Conservation (phyloP, 2,797 vertebrate genomes). For the Crocodylus rhombifer region DNA sequence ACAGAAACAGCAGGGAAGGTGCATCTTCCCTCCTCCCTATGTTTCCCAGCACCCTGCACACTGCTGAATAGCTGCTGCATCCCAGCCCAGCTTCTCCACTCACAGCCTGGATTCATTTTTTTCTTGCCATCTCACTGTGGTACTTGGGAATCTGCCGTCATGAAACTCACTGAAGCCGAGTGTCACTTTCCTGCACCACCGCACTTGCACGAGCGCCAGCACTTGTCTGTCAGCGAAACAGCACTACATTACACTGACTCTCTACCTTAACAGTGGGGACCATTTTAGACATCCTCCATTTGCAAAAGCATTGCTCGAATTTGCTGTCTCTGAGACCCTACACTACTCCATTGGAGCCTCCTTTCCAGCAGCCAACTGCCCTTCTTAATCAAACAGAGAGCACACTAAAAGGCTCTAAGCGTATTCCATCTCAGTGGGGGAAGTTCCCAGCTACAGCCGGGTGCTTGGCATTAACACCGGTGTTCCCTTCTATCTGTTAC, state of each 20-base stretch:
- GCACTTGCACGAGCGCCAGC: background rate
- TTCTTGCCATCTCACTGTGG: background rate
- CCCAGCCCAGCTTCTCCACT: background rate
- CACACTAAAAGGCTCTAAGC: background rate
- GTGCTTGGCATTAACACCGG: background rate
- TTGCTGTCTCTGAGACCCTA: no score
- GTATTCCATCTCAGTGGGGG: background rate
- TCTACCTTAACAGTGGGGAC: background rate
- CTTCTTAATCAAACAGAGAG: background rate
- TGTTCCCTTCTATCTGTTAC: background rate
- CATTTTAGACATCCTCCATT: background rate
- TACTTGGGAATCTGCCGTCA: background rate
- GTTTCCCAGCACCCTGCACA: accelerated
- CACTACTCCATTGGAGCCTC: background rate
- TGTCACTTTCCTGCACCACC: background rate
- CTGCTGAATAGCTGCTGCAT: accelerated
- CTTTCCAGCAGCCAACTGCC: background rate
- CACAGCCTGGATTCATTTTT: background rate
- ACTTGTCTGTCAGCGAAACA: accelerated
- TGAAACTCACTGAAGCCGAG: background rate
- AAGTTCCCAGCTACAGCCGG: background rate
- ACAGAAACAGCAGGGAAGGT: background rate
- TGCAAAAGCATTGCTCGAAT: background rate
- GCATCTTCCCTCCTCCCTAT: accelerated
- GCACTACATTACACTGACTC: background rate